Evolutionary conservation across 2,888 invertebrate species (phyloP).

Genomic region (Acheta domesticus): DNA sequence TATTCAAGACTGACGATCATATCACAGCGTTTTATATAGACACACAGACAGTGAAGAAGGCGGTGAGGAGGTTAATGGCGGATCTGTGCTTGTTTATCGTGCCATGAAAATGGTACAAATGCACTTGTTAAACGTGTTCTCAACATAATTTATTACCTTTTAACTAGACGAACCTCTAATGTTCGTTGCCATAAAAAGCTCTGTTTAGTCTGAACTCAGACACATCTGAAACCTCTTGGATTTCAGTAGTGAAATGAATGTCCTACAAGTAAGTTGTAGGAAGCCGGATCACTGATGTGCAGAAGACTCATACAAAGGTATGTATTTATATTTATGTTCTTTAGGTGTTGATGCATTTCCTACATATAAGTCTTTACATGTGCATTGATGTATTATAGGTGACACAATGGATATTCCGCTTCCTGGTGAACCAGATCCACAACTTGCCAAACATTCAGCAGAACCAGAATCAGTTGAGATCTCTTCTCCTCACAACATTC

Average conservation of each 20-base stretch:
- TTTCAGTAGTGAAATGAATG: not conserved
- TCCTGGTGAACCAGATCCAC: conserved; percentile 11
- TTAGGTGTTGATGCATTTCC: too few relatives aligned
- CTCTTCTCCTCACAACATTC: not conserved
- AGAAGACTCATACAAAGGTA: not conserved
- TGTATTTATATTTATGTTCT: not conserved
- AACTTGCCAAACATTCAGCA: not conserved
- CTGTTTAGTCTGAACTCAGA: too few relatives aligned
- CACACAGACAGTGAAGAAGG: not conserved
- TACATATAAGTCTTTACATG: too few relatives aligned
- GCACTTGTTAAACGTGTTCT: not conserved
- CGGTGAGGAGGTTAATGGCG: conserved; percentile 1
- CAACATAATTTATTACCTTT: not conserved
- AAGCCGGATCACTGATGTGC: not conserved
- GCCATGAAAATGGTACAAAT: not conserved
- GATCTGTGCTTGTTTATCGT: conserved; percentile 2
- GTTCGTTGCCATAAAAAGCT: too few relatives aligned
- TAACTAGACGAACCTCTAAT: not conserved
- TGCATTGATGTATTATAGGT: not conserved
- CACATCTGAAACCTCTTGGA: too few relatives aligned
- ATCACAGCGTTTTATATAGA: too few relatives aligned
- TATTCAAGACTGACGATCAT: too few relatives aligned
- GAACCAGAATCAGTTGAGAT: not conserved
- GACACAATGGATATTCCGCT: not conserved
- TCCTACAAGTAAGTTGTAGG: not conserved